Evolutionary conservation across 2,797 vertebrate genomes (phyloP).

Genomic region (Neostethus bicornis): DNA sequence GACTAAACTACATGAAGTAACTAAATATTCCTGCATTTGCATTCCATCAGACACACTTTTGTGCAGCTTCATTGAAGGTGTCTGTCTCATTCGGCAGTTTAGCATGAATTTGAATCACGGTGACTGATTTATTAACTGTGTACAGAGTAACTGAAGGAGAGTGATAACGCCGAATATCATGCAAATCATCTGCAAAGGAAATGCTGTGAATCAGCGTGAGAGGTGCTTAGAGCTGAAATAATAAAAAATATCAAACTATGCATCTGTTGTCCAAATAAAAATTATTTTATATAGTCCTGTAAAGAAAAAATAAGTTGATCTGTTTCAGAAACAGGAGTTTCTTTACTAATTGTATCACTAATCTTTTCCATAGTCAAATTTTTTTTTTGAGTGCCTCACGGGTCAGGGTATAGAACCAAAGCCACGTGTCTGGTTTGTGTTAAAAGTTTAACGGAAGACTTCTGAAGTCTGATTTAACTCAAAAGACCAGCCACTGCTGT

Average conservation of each 20-base stretch:
- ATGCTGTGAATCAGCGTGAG: slow-evolving; percentile 60
- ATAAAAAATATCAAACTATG: slow-evolving; percentile 52
- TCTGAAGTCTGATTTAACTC: slow-evolving; percentile 77
- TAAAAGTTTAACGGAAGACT: slow-evolving; percentile 64
- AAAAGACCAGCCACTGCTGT: slow-evolving; percentile 43
- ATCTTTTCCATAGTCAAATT: slow-evolving; percentile 63
- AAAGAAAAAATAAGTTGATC: slow-evolving; percentile 4
- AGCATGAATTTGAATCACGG: slow-evolving; percentile 39
- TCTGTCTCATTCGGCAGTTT: slow-evolving; percentile 35
- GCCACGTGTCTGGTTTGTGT: slow-evolving; percentile 79
- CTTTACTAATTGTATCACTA: slow-evolving; percentile 57
- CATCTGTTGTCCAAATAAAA: no score
- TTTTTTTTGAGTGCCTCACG: slow-evolving; percentile 69
- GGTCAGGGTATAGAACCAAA: slow-evolving; percentile 74
- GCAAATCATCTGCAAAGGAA: slow-evolving; percentile 67
- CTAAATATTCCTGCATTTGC: slow-evolving; percentile 62
- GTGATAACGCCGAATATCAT: slow-evolving; percentile 51
- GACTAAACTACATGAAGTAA: slow-evolving; percentile 73
- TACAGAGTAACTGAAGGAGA: slow-evolving; percentile 39
- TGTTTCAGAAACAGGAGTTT: slow-evolving; percentile 9
- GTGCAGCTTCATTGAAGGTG: slow-evolving; percentile 47
- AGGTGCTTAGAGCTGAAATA: slow-evolving; percentile 37
- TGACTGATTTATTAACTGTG: slow-evolving; percentile 52
- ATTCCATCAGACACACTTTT: slow-evolving; percentile 49
- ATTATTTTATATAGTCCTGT: no score